These are phyloP conservation scores for Hippoglossus stenolepis DNA, from an alignment of 2,113 vertebrate species.

Conservation along the genomic window DNA sequence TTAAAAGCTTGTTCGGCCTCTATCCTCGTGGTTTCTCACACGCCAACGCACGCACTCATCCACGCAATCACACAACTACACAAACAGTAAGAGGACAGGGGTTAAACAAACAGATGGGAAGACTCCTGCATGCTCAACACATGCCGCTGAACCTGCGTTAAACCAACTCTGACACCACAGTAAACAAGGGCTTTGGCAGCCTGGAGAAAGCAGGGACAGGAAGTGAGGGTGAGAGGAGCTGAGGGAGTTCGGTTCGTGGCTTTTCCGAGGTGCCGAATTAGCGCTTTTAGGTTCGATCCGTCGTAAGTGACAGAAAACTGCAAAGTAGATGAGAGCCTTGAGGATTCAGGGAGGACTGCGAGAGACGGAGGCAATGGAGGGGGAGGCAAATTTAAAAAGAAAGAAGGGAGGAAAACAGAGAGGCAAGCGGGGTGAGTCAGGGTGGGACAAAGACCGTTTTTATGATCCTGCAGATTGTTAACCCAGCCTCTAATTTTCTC, in stretches of 20 bases:
- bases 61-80: background rate
- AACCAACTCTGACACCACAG: slow-evolving; percentile 58
- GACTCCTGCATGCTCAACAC: slow-evolving; percentile 41
- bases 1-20: slow-evolving; percentile 40
- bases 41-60: background rate
- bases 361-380: slow-evolving; percentile 21
- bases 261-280: slow-evolving; percentile 40
- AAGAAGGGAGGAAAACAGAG: slow-evolving; percentile 26
- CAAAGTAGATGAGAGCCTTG: slow-evolving; percentile 22
- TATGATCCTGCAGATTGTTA: slow-evolving; percentile 62
- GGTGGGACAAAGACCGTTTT: slow-evolving; percentile 63
- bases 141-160: slow-evolving; percentile 55
- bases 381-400: slow-evolving; percentile 18
- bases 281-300: slow-evolving; percentile 28
- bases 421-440: slow-evolving; percentile 33
- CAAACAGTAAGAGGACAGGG: slow-evolving; percentile 29
- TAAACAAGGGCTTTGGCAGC: slow-evolving; percentile 51
- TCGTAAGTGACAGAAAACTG: slow-evolving; percentile 53
- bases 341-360: slow-evolving; percentile 3
- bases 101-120: slow-evolving; percentile 56
- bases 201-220: slow-evolving; percentile 14
- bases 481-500: slow-evolving; percentile 58
- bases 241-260: background rate
- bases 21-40: background rate
- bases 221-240: background rate